A percentile compares a stretch with the other conserved stretches of the same genome.
phyloP scores from a whole-genome alignment of 2,888 invertebrate genomes.

The Napeogenes sylphis region DNA sequence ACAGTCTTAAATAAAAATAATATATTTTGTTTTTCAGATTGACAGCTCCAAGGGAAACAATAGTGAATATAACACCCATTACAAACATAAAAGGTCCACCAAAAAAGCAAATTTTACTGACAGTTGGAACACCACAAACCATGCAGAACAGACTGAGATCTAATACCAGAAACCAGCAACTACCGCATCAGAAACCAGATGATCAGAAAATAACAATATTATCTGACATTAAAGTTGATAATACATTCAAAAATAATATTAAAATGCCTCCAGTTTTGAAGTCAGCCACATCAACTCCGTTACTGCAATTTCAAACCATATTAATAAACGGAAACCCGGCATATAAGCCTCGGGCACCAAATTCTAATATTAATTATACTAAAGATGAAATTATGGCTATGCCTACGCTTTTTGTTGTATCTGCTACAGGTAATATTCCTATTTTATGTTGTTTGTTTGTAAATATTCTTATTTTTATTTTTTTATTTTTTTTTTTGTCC shows the following conservation, averaged over 20 bases:
- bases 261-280: conserved; percentile 39
- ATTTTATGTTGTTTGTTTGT: background rate
- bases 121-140: conserved; percentile 30
- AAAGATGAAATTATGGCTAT: conserved; percentile 75
- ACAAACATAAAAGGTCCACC: conserved; percentile 28
- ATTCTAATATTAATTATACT: conserved; percentile 43
- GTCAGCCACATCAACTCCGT: conserved; percentile 55
- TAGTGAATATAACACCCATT: conserved; percentile 29
- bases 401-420: conserved; percentile 70
- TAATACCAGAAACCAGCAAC: background rate
- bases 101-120: conserved; percentile 34
- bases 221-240: conserved; percentile 64
- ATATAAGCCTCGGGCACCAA: conserved; percentile 43
- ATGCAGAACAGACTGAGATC: conserved; percentile 6
- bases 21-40: conserved; percentile 36
- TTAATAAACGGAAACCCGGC: conserved; percentile 65
- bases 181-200: conserved; percentile 34
- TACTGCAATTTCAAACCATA: conserved; percentile 58
- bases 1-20: too few species aligned
- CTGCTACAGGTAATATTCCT: conserved; percentile 52
- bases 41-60: conserved; percentile 37
- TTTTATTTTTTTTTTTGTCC: too few species aligned
- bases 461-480: too few species aligned
- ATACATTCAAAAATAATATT: conserved; percentile 37
- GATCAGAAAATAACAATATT: conserved; percentile 62